A percentile compares a stretch with the other conserved stretches of the same genome.
Conservation (phyloP, 2,888 invertebrate species). For the Alviniconcha strummeri region DNA sequence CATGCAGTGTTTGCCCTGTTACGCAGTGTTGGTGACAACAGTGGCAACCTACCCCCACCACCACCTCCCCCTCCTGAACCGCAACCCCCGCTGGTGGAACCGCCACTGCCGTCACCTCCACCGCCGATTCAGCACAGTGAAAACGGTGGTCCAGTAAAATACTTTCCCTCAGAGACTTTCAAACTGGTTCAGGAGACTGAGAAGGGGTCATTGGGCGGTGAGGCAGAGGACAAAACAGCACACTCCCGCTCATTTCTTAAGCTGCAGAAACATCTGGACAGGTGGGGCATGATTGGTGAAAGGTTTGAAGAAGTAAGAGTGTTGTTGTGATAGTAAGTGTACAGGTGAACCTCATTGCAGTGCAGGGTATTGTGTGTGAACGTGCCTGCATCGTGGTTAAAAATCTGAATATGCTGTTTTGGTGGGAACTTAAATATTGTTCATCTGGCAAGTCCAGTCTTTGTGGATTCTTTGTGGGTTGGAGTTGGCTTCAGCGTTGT, state of each 20-base stretch:
- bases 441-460: too few relatives aligned
- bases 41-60: constrained; percentile 12
- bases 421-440: too few relatives aligned
- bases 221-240: constrained; percentile 46
- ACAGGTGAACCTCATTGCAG: neutral
- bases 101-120: neutral
- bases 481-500: too few relatives aligned
- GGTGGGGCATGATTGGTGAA: constrained; percentile 38
- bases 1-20: constrained; percentile 8
- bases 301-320: neutral
- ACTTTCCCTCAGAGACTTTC: constrained; percentile 66
- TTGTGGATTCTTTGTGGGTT: too few relatives aligned
- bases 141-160: constrained; percentile 41
- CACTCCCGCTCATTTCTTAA: constrained; percentile 63
- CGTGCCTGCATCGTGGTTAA: too few relatives aligned
- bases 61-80: constrained; percentile 28
- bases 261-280: constrained; percentile 58
- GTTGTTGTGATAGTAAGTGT: neutral
- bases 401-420: too few relatives aligned
- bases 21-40: constrained; percentile 18
- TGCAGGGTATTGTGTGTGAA: too few relatives aligned
- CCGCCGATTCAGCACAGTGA: constrained; percentile 34
- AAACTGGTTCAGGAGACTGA: constrained; percentile 62
- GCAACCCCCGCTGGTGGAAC: neutral
- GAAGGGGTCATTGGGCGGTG: neutral